Percentiles rank a stretch among this genome's conserved stretches.
These are phyloP conservation scores for Drosophila dives DNA, from an alignment of 2,888 invertebrate species.

Conservation along the genomic window DNA sequence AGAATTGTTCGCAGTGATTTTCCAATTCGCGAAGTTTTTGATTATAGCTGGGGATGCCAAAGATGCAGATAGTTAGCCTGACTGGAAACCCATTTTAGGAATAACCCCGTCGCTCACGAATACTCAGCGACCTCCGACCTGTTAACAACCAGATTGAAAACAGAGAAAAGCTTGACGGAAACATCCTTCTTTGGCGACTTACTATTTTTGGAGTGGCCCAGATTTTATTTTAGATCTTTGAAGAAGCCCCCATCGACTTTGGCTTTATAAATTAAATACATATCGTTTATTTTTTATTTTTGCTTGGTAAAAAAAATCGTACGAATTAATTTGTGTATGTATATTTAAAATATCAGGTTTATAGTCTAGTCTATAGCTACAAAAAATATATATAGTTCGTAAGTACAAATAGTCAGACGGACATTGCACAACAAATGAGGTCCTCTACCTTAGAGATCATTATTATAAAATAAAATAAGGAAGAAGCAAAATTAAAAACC, in stretches of 20 bases:
- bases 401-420: conserved; percentile 2
- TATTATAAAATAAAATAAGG: background rate
- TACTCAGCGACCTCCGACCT: background rate
- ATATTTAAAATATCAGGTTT: conserved; percentile 1
- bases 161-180: background rate
- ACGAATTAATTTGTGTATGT: background rate
- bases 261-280: background rate
- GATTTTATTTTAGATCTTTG: background rate
- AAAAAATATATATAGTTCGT: background rate
- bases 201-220: background rate
- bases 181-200: background rate
- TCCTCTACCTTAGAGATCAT: background rate
- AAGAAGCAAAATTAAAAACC: background rate
- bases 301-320: conserved; percentile 5
- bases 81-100: background rate
- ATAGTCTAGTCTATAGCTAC: background rate
- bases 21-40: background rate
- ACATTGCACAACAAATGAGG: conserved; percentile 1
- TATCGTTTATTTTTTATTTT: conserved; percentile 1
- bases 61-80: background rate
- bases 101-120: background rate
- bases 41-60: background rate
- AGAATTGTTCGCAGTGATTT: background rate
- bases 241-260: background rate
- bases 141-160: background rate